phyloP scores from a whole-genome alignment of 2,797 vertebrate genomes.

The Crenichthys baileyi region DNA sequence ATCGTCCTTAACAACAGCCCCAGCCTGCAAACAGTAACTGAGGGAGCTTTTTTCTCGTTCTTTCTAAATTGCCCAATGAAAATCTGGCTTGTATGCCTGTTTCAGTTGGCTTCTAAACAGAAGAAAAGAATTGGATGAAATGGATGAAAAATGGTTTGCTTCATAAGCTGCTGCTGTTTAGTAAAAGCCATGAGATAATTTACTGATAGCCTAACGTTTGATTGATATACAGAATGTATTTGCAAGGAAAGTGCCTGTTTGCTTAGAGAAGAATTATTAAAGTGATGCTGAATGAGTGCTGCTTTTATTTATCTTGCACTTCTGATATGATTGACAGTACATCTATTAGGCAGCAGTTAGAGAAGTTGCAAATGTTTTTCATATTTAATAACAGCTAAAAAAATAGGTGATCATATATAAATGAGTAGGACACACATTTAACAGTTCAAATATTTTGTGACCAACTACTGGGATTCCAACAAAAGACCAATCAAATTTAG shows the following conservation, averaged over 20 bases:
- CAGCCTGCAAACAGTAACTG: constrained; percentile 73
- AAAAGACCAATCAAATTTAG: neutral
- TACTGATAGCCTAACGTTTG: constrained; percentile 39
- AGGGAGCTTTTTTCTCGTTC: constrained; percentile 21
- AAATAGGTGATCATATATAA: neutral
- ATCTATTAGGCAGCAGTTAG: neutral
- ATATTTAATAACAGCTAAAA: neutral
- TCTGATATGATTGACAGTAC: neutral
- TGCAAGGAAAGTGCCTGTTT: constrained; percentile 7
- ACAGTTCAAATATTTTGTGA: neutral
- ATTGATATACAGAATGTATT: constrained; percentile 38
- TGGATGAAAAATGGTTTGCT: constrained; percentile 50
- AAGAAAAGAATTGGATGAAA: constrained; percentile 38
- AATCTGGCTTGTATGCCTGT: constrained; percentile 51
- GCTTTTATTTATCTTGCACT: constrained; percentile 11
- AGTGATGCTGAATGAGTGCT: constrained; percentile 11
- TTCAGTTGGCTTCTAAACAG: constrained; percentile 49
- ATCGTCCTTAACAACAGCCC: constrained; percentile 63
- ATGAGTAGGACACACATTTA: too few relatives aligned
- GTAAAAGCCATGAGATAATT: constrained; percentile 42
- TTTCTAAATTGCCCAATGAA: constrained; percentile 47
- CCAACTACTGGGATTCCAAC: neutral
- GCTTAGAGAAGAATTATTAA: constrained; percentile 14
- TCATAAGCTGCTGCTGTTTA: constrained; percentile 44
- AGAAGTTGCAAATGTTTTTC: constrained; percentile 3